Evolutionary conservation across 2,888 invertebrate species (phyloP), one percentile per base, ranked within the genome.

Genomic region (Pollenia amentaria): DNA sequence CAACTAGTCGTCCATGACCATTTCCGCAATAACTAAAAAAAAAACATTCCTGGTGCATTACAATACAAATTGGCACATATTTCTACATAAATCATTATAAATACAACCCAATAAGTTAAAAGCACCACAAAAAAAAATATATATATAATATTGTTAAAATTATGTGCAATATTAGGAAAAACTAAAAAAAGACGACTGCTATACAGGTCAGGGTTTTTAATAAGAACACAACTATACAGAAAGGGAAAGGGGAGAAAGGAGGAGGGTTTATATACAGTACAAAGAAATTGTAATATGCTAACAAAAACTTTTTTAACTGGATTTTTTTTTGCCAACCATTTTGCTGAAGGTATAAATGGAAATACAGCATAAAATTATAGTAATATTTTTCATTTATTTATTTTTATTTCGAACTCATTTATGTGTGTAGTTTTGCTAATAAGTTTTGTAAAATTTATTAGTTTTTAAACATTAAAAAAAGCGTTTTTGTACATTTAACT

Each of bases 171-270:
- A 48, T 29, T 29, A 29, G 29, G 29, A 29, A 29, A 29, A 29
- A 29, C 6, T 29, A 57, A 2, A 65, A 57, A 46, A 53, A 38
- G 14, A 21, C 44, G 42, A 21, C 11, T 38, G 29, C 16, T 29
- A 65, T 81, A 73, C 73, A 67, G 73, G 81, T 81, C 81, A 81
- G 73, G 67, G 81, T 73, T 75, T 80, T 81, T 75, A 57, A 57
- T 57, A 57, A 46, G n/a, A 29, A 14, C 18, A 67, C 62, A 44
- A 48, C 29, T 16, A 29, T 4, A 12, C 44, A 7, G 3, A 12
- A 12, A 64, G 6, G 10, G 44, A 12, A 16, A 55, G 18, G 6
- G 18, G 67, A 38, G 1, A 40, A 29, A 44, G 16, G 8, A 6
- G 18, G 57, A 57, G 53, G 40, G 12, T 29, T n/a, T 69, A 42